Evolutionary conservation across 2,888 invertebrate genomes (phyloP).

Genomic region (Volucella bombylans): DNA sequence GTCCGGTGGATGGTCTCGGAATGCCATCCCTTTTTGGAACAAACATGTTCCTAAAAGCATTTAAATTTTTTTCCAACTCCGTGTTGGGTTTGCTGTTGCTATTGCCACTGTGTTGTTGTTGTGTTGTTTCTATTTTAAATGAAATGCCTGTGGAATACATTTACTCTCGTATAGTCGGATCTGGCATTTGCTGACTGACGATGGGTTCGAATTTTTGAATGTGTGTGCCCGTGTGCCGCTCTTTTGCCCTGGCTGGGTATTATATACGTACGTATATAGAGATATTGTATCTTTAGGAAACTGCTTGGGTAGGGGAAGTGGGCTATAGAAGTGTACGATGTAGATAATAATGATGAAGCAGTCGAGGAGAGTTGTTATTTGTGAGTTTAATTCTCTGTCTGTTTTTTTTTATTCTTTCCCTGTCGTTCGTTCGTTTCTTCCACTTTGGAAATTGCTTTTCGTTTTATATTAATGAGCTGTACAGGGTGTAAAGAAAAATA

Average conservation of each 20-base stretch:
- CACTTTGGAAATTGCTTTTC: slow-evolving; percentile 59
- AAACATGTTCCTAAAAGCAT: slow-evolving; percentile 69
- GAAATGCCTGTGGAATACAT: slow-evolving; percentile 37
- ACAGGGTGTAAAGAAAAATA: slow-evolving; percentile 50
- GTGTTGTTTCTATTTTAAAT: slow-evolving; percentile 69
- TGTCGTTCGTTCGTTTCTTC: slow-evolving; percentile 31
- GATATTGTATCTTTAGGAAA: slow-evolving; percentile 30
- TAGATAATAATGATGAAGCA: slow-evolving; percentile 69
- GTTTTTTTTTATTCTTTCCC: slow-evolving; percentile 10
- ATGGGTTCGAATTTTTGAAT: slow-evolving; percentile 3
- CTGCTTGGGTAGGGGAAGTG: slow-evolving; percentile 47
- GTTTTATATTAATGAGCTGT: slow-evolving; percentile 47
- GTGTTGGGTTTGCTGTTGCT: slow-evolving; percentile 1
- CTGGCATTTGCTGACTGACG: background rate
- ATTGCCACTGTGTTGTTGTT: slow-evolving; percentile 26
- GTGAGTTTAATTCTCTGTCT: slow-evolving; percentile 40
- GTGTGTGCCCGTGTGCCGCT: background rate
- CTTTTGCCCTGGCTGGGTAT: background rate
- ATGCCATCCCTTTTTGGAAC: slow-evolving; percentile 72
- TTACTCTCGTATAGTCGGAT: background rate
- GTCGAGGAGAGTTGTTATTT: slow-evolving; percentile 27
- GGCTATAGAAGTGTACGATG: slow-evolving; percentile 63
- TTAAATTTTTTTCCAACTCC: slow-evolving; percentile 13
- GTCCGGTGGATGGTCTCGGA: slow-evolving; percentile 45
- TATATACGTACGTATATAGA: slow-evolving; percentile 9